Conservation (phyloP, 1,140 invertebrate species). For the Cherax destructor region DNA sequence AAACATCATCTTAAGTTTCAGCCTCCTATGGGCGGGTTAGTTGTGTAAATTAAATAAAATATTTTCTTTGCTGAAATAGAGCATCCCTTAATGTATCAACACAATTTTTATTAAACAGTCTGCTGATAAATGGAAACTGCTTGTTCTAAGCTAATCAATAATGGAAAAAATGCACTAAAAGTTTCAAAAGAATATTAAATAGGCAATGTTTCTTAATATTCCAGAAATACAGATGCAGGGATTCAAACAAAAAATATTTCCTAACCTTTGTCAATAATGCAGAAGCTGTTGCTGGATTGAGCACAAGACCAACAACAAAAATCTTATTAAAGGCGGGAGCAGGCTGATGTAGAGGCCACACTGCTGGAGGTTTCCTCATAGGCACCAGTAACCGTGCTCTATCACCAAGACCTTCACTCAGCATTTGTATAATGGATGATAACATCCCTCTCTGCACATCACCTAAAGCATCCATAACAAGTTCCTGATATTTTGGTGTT, state of each 20-base stretch:
- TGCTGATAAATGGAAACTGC: too few species aligned
- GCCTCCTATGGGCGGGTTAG: too few species aligned
- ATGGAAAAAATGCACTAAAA: too few species aligned
- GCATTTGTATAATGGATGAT: conserved; percentile 3
- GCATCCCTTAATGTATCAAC: too few species aligned
- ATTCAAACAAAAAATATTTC: background rate
- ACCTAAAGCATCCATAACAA: conserved; percentile 19
- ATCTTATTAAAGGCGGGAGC: background rate
- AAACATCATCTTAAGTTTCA: too few species aligned
- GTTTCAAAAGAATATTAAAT: too few species aligned
- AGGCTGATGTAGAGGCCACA: conserved; percentile 16
- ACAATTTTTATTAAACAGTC: too few species aligned
- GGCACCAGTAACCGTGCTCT: conserved; percentile 11
- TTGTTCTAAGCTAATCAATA: too few species aligned
- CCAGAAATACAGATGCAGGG: too few species aligned
- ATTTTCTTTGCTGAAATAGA: too few species aligned
- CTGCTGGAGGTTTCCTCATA: background rate
- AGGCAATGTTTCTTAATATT: too few species aligned
- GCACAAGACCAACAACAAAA: conserved; percentile 36
- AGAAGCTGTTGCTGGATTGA: conserved; percentile 16
- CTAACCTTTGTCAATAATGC: conserved; percentile 56
- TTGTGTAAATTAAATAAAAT: too few species aligned
- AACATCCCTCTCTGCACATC: background rate
- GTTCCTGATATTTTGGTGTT: background rate
- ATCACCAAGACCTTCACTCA: conserved; percentile 29